A percentile compares a stretch with the other conserved stretches of the same genome.
Evolutionary conservation across 1,140 invertebrate species (phyloP).

Genomic region (Choristoneura fumiferana): DNA sequence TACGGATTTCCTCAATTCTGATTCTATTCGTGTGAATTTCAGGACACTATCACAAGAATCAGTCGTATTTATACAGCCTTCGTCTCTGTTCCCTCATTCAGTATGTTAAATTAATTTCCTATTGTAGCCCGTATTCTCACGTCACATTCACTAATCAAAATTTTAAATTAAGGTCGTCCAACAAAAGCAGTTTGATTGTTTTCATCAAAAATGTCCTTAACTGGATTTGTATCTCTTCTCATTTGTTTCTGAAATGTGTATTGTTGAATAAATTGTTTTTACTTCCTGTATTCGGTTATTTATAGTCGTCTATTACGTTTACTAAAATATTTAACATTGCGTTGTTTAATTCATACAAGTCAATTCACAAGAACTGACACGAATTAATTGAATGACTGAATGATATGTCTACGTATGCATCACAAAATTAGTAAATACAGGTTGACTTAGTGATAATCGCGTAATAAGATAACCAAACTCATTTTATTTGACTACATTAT

Average conservation of each 20-base stretch:
- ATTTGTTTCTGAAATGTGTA: background rate
- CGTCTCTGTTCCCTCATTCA: background rate
- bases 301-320: no score
- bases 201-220: conserved; percentile 11
- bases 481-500: no score
- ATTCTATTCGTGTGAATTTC: background rate
- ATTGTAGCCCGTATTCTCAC: conserved; percentile 10
- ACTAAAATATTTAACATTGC: no score
- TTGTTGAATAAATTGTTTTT: conserved; percentile 4
- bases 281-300: conserved; percentile 8
- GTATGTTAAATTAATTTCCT: background rate
- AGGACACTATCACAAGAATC: background rate
- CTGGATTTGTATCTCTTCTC: conserved; percentile 11
- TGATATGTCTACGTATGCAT: no score
- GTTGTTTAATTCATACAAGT: no score
- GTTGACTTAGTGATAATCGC: no score
- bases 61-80: conserved; percentile 2
- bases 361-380: no score
- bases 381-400: no score
- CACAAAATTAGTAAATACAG: no score
- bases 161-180: conserved; percentile 8
- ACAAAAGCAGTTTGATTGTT: conserved; percentile 14
- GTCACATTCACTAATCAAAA: background rate
- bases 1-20: no score
- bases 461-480: no score